Conservation (phyloP, 2,113 vertebrate genomes). For the Ardeotis arabs region DNA sequence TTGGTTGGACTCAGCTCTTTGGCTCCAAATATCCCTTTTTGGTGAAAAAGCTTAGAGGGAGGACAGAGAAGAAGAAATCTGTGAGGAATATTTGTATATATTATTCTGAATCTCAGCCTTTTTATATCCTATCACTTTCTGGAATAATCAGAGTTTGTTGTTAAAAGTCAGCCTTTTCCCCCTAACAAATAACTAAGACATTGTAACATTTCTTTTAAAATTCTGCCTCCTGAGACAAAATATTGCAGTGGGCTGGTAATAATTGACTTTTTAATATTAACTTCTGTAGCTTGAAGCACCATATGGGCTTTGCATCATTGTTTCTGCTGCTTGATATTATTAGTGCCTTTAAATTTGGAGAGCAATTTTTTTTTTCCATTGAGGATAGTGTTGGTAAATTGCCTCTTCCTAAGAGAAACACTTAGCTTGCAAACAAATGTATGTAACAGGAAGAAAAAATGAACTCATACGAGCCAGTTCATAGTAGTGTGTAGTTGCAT, state of each 20-base stretch:
- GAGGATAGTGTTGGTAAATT: not conserved
- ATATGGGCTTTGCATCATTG: not conserved
- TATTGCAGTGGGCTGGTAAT: not conserved
- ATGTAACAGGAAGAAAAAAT: not conserved
- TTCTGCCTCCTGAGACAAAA: not conserved
- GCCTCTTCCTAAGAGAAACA: not conserved
- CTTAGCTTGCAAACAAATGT: slow-evolving; percentile 18
- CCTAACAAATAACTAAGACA: not conserved
- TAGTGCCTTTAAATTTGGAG: slow-evolving; percentile 23
- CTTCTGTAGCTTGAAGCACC: not conserved
- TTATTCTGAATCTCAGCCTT: not conserved
- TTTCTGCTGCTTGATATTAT: slow-evolving; percentile 17
- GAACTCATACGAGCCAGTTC: not conserved
- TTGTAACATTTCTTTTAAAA: not conserved
- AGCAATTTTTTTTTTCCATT: not conserved
- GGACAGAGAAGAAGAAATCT: not conserved
- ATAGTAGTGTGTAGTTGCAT: not conserved
- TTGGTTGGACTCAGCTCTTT: not conserved
- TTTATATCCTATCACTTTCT: not conserved
- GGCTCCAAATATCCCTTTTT: not conserved
- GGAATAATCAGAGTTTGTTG: not conserved
- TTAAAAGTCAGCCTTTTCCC: not conserved
- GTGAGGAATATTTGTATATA: not conserved
- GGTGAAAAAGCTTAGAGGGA: not conserved
- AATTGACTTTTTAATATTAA: slow-evolving; percentile 7